Evolutionary conservation across 2,113 vertebrate species (phyloP).

Genomic region (Embiotoca jacksoni): DNA sequence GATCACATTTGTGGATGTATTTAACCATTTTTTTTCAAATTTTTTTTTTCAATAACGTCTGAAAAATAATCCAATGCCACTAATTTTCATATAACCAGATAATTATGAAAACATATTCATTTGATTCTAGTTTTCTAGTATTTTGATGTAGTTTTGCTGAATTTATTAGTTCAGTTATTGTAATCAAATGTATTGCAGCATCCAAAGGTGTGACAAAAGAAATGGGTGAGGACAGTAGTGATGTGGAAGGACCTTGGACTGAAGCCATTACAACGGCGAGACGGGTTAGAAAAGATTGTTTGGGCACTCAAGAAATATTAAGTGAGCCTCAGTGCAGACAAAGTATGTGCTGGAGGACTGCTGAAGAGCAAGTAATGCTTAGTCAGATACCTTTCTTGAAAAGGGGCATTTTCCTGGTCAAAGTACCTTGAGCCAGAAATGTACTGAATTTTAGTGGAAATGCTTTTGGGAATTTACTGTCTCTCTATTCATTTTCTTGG

Average conservation of each 20-base stretch:
- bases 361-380: slow-evolving; percentile 23
- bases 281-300: slow-evolving; percentile 4
- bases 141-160: slow-evolving; percentile 1
- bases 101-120: slow-evolving; percentile 1
- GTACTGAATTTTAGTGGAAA: too few species aligned
- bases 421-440: neutral
- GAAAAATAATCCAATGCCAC: neutral
- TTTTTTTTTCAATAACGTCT: neutral
- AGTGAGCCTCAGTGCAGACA: neutral
- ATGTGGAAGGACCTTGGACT: slow-evolving; percentile 10
- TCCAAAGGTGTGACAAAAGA: neutral
- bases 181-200: neutral
- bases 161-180: slow-evolving; percentile 1
- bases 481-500: too few species aligned
- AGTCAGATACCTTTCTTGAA: slow-evolving; percentile 15
- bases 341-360: neutral
- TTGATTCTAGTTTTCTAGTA: neutral
- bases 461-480: too few species aligned
- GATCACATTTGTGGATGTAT: neutral
- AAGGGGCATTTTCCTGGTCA: slow-evolving; percentile 1
- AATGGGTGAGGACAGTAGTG: neutral
- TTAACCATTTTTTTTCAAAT: neutral
- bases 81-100: slow-evolving; percentile 1
- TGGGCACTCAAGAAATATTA: neutral
- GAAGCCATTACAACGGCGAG: neutral